Evolutionary conservation across 2,888 invertebrate genomes (phyloP), one percentile per base, ranked within the genome.

Genomic region (Dioctria rufipes): DNA sequence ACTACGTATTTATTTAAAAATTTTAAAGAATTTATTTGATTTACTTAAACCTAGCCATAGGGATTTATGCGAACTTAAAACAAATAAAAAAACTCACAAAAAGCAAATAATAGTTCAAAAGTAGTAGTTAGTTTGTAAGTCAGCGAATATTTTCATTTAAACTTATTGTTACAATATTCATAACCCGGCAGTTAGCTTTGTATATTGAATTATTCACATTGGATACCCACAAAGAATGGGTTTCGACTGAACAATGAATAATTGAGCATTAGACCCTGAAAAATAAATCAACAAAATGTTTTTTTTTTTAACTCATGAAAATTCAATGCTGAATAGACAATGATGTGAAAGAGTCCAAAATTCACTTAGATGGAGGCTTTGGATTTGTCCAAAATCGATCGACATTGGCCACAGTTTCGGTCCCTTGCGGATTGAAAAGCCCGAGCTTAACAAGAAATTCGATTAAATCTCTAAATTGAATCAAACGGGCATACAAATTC

Each of bases 281-380:
- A 69, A 69, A 69, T 69, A 69, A 69, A 69, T 69, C 49, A 69
- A 51, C 69, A 69, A 69, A 69, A 69, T 49, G 25, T 69, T 69
- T 46, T 39, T n/a, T 49, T 69, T 69, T 46, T 39, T n/a, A 51
- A 51, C 3, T 54, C 5, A 37, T 61, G 11, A n/a, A 61, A 61
- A 61, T 8, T 6, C 6, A 5, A 5, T 39, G 39, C 5, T 25
- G 49, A 69, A 69, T 51, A 69, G 67, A 9, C 51, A 49, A 46
- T 51, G 51, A 39, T 51, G 11, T 25, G 37, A 37, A 69, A 69
- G 37, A 37, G 69, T 43, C 51, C 51, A 8, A 51, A 69, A 69
- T 51, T 69, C 51, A 69, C 69, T 69, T 69, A 69, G 51, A 25
- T 46, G 37, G 6, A 51, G 51, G 37, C 69, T 51, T 51, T 25